Percentiles rank a stretch among this genome's conserved stretches.
phyloP scores from a whole-genome alignment of 2,113 vertebrate genomes.

The Collichthys lucidus region DNA sequence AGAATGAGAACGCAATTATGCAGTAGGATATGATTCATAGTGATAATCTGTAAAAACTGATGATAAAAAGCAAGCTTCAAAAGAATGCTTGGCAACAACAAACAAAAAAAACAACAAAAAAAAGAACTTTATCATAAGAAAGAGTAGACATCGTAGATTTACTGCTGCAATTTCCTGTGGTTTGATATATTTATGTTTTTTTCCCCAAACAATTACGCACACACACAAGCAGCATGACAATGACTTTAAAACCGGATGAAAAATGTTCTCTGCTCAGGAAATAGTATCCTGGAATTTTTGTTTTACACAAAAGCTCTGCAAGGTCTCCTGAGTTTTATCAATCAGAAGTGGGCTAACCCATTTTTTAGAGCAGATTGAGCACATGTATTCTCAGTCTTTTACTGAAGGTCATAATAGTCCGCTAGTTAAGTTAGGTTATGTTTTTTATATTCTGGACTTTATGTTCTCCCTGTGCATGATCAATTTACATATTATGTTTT shows the following conservation, averaged over 20 bases:
- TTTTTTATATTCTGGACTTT: background rate
- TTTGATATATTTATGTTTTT: background rate
- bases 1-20: background rate
- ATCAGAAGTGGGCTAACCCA: background rate
- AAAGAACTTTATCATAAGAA: background rate
- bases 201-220: background rate
- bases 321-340: conserved; percentile 9
- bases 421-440: background rate
- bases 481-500: background rate
- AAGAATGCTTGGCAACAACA: background rate
- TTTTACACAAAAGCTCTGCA: background rate
- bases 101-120: too few species aligned
- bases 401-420: background rate
- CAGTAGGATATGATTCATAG: conserved; percentile 6
- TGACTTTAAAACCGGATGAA: background rate
- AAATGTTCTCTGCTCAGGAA: background rate
- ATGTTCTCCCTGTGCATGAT: background rate
- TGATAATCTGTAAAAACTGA: background rate
- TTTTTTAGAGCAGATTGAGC: conserved; percentile 3
- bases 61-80: background rate
- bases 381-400: background rate
- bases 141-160: background rate
- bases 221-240: background rate
- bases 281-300: background rate
- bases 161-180: background rate